Base-by-base conservation (phyloP, 1,140 invertebrate species). In the Pristionchus pacificus region DNA sequence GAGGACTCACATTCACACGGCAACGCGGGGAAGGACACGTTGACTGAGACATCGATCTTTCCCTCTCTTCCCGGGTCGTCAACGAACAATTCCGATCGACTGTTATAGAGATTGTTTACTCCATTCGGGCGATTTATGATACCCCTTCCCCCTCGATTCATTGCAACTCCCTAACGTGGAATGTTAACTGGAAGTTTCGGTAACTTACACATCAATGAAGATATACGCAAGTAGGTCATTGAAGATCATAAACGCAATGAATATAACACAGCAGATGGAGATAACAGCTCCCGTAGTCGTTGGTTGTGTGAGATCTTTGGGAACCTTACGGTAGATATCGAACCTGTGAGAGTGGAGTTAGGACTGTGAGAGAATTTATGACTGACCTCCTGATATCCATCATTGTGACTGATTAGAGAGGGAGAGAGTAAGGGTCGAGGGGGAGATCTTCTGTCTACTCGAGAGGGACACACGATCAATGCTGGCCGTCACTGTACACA, bases 301-400 rank as follows among this genome's bases (percentile, higher is more conserved):
- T 0, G 88, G 88, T 76, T 89, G 88, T 1, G 88, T 89, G 27
- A 89, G 80, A 79, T 89, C 88, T 78, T 89, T 89, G 2, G 88
- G 88, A 33, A 89, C 85, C 78, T 89, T 89, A 2, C 88, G 84
- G 76, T 89, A 89, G 68, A 89, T 86, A 73, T 89, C 89, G 73
- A 89, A 86, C 75, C 88, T 88, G 78, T 49, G 19, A 49, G 19
- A 49, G 19, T 49, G 38, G 38, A 49, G 6, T 49, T 10, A 19
- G 38, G 38, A 19, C 38, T 49, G 38, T 19, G 38, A 19, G 38
- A 19, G 38, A 49, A 10, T 49, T 10, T 10, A 10, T 6, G 38
- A 19, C 19, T 49, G 38, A 49, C 38, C 38, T 49, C 19, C 38
- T 6, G 19, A 49, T 49, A 19, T 49, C 38, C 6, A 49, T 6